Evolutionary conservation across 2,797 vertebrate genomes (phyloP), one percentile per base, ranked within the genome.

Genomic region (Gouania willdenowi): DNA sequence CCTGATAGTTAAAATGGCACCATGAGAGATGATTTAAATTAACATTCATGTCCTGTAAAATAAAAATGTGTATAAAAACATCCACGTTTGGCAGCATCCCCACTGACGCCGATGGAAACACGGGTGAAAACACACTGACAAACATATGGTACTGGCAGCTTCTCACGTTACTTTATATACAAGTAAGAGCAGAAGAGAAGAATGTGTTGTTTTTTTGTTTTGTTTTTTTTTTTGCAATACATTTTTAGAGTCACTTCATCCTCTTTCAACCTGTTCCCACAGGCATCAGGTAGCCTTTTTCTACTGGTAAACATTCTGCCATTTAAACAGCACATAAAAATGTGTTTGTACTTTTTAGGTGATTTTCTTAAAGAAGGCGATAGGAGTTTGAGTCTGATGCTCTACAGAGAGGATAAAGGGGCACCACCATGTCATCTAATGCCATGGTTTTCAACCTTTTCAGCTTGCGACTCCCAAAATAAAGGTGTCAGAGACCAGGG

Each of bases 81-180:
- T 50, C 47, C 35, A 27, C 31, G 51, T 64, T 65, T 54, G 78
- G 71, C 79, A 56, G 60, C 71, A 18, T 54, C 55, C 69, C 50
- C 71, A 66, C 45, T 44, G 72, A 76, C 58, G 38, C 60, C 10
- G 63, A 77, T 66, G 78, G 66, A 61, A 68, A 72, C 72, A 80
- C 76, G 55, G 63, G 67, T 63, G 64, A 76, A n/a, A 67, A 73
- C 77, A 83, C 81, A 81, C 64, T 46, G 71, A 89, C 77, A 60
- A 44, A 80, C 69, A 68, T 58, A 83, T 75, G 70, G 72, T 65
- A 88, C 79, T 80, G 83, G 77, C 78, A 82, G 81, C 65, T 75
- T 73, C 72, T 83, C 82, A 87, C 80, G 48, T 76, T 71, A 87
- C 79, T 81, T 86, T 86, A 88, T 87, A 73, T 87, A 90, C 85